phyloP scores from a whole-genome alignment of 2,888 invertebrate genomes.

The Cybosia mesomella region DNA sequence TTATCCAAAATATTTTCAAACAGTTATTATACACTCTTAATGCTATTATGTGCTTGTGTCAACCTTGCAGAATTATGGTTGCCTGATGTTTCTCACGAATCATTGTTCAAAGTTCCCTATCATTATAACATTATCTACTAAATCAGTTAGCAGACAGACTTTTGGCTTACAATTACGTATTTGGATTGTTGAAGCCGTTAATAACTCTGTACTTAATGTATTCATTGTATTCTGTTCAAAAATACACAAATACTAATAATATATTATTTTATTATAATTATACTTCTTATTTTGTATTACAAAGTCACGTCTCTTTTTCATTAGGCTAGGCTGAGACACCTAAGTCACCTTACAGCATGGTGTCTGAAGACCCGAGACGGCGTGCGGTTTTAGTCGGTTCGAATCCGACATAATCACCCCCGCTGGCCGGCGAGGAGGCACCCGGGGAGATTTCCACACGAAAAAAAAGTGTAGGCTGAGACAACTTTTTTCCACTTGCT shows the following conservation, averaged over 20 bases:
- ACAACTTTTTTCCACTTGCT: too few species aligned
- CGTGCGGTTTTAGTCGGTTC: too few species aligned
- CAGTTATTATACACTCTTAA: background rate
- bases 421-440: too few species aligned
- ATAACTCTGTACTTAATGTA: background rate
- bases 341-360: too few species aligned
- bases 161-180: constrained; percentile 28
- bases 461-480: too few species aligned
- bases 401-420: too few species aligned
- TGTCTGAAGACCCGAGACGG: too few species aligned
- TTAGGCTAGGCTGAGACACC: too few species aligned
- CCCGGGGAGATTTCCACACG: too few species aligned
- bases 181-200: constrained; percentile 24
- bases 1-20: background rate
- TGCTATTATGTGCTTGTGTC: constrained; percentile 3
- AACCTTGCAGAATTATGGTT: constrained; percentile 10
- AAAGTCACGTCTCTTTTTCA: too few species aligned
- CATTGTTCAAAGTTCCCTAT: constrained; percentile 40
- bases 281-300: background rate
- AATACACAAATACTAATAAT: constrained; percentile 5
- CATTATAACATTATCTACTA: constrained; percentile 37
- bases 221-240: background rate
- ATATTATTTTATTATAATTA: constrained; percentile 1
- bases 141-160: constrained; percentile 33
- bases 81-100: constrained; percentile 39